These are phyloP conservation scores for Cryptocephalus primarius DNA, from an alignment of 2,888 invertebrate genomes.

Conservation along the genomic window DNA sequence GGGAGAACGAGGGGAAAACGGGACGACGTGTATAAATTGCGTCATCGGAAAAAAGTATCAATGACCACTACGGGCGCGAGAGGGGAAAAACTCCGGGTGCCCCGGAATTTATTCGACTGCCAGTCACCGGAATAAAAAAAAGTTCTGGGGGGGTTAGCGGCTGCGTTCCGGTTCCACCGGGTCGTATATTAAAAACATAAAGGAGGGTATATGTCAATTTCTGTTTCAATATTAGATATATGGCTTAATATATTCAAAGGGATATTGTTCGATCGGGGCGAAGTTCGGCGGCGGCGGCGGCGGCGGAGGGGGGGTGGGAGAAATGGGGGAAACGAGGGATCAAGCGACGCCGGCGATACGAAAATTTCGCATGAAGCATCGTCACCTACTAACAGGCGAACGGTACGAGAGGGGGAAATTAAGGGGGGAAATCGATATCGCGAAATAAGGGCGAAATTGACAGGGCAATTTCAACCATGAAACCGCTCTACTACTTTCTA, in stretches of 20 bases:
- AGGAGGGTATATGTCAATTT: conserved; percentile 18
- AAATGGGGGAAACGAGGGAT: too few relatives aligned
- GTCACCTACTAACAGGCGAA: too few relatives aligned
- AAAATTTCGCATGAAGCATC: too few relatives aligned
- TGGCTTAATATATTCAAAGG: conserved; percentile 25
- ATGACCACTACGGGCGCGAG: background rate
- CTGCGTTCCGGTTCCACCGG: conserved; percentile 1
- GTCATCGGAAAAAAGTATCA: background rate
- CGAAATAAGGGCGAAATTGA: too few relatives aligned
- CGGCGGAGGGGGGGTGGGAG: too few relatives aligned
- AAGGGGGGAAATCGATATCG: too few relatives aligned
- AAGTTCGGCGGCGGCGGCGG: too few relatives aligned
- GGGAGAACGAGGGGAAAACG: background rate
- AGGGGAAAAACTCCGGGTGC: background rate
- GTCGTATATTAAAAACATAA: conserved; percentile 7
- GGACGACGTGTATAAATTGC: background rate
- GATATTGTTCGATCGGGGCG: too few relatives aligned
- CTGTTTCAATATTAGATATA: conserved; percentile 1
- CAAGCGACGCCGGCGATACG: too few relatives aligned
- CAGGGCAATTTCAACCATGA: too few relatives aligned
- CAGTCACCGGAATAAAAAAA: conserved; percentile 1
- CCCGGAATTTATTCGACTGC: conserved; percentile 2
- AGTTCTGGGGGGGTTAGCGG: background rate
- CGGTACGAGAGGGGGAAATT: too few relatives aligned
- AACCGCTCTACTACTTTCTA: too few relatives aligned